Percentiles rank a stretch among this genome's conserved stretches.
Conservation (phyloP, 2,113 vertebrate species). For the Lucifuga dentata region DNA sequence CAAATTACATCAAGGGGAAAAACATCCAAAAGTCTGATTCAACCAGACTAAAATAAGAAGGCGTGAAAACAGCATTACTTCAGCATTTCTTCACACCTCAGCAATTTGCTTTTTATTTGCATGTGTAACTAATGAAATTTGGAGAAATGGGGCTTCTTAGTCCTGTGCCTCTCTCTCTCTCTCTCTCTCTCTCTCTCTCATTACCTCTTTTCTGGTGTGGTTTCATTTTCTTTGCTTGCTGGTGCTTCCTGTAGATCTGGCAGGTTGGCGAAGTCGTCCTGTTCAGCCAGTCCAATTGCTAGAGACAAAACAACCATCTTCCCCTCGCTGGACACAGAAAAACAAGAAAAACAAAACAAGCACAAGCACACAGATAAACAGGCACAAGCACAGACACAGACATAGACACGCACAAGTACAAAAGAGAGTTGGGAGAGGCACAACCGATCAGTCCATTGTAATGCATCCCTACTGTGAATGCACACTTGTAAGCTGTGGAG, state of each 20-base stretch:
- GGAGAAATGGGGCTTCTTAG: no score
- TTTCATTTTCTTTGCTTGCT: slow-evolving; percentile 89
- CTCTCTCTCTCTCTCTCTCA: slow-evolving; percentile 24
- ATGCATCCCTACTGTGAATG: no score
- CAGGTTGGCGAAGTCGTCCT: slow-evolving; percentile 99
- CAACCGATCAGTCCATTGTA: slow-evolving; percentile 31
- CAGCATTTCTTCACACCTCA: slow-evolving; percentile 2
- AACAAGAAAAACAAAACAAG: slow-evolving; percentile 60
- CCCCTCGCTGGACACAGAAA: slow-evolving; percentile 91
- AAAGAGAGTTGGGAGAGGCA: slow-evolving; percentile 58
- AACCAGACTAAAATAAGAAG: no score
- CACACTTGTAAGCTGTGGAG: slow-evolving; percentile 13
- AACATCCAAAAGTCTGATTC: no score
- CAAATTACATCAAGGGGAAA: no score
- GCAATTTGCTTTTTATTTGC: slow-evolving; percentile 4
- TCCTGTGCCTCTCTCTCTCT: slow-evolving; percentile 15
- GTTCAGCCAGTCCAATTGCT: slow-evolving; percentile 97
- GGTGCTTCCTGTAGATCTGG: slow-evolving; percentile 97
- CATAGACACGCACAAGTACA: neutral
- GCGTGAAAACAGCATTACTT: no score
- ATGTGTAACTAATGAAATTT: slow-evolving; percentile 10
- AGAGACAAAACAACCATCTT: slow-evolving; percentile 99
- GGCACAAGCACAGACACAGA: slow-evolving; percentile 26
- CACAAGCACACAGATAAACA: slow-evolving; percentile 51
- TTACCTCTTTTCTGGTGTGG: slow-evolving; percentile 97